Base-by-base conservation (phyloP, 2,113 vertebrate species). In the Oncorhynchus gorbuscha region DNA sequence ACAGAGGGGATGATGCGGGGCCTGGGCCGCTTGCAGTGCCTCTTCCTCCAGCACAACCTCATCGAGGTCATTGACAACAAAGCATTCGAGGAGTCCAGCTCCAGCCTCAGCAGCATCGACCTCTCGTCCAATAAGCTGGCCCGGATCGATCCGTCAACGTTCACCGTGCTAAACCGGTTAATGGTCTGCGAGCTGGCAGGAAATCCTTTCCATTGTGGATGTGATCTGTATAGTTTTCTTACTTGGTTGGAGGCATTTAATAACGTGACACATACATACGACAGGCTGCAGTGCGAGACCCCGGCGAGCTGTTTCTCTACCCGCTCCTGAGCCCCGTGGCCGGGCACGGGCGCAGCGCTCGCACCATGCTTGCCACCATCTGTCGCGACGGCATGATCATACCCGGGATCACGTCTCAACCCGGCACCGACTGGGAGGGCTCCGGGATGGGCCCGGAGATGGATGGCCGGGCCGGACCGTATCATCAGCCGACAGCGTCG, bases 31-130 rank as follows among this genome's bases (percentile, higher is more conserved):
- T 95, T 99, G 90, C 96, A 99, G 90, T 97, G 96, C 86, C 96
- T 99, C 81, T 99, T 97, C 76, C 93, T 98, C 79, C 98, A 99
- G 88, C 97, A 98, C 93, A 99, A 99, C 90, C 93, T 99, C 79
- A 96, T 99, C 7, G 98, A 99, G 89, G 91, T 97, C 90, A 97
- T 99, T 76, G 93, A 97, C 39, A 94, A 91, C 81, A 94, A 96
- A 73, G 96, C 97, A 84, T 99, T 99, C 88, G 95, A 94, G n/a
- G 97, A 99, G 90, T 97, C 49, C 49, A 16, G 97, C 82, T 95
- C 96, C 4, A 96, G 93, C 91, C 96, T 99, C 80, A 97, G 94
- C 90, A 99, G 96, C 92, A 95, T 99, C 18, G 97, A 99, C 85
- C 86, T 99, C 85, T 99, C 98, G 35, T 98, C 97, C 76, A 99